phyloP scores from a whole-genome alignment of 2,113 vertebrate genomes.

The Corythaixoides concolor region DNA sequence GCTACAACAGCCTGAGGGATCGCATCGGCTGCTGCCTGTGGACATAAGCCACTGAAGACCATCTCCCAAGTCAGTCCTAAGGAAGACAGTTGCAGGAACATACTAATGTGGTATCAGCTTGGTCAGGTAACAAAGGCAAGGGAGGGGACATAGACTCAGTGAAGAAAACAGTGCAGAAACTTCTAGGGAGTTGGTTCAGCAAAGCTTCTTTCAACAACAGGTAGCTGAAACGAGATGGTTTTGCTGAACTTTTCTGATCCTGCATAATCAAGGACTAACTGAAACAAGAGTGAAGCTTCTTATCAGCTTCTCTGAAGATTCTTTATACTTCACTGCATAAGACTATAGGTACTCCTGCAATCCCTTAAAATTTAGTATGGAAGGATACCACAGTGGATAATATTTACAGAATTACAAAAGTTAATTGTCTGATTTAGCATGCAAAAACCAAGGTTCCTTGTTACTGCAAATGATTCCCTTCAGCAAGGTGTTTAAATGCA shows the following conservation, averaged over 20 bases:
- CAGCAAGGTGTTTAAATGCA: not conserved
- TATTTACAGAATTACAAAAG: not conserved
- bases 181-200: not conserved
- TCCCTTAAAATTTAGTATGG: not conserved
- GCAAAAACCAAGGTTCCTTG: not conserved
- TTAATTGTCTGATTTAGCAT: not conserved
- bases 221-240: not conserved
- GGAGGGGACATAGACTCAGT: not conserved
- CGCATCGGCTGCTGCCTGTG: not conserved
- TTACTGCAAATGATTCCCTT: not conserved
- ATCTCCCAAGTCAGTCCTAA: not conserved
- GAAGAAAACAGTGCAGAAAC: not conserved
- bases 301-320: not conserved
- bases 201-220: not conserved
- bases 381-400: not conserved
- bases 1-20: not conserved
- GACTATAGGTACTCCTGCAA: not conserved
- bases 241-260: not conserved
- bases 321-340: not conserved
- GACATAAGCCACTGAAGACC: not conserved
- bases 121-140: not conserved
- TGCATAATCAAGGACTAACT: not conserved
- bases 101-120: not conserved
- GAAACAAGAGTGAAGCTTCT: not conserved
- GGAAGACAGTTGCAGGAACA: not conserved